Base-by-base conservation (phyloP, 2,888 invertebrate species). In the Philereme vetulata region DNA sequence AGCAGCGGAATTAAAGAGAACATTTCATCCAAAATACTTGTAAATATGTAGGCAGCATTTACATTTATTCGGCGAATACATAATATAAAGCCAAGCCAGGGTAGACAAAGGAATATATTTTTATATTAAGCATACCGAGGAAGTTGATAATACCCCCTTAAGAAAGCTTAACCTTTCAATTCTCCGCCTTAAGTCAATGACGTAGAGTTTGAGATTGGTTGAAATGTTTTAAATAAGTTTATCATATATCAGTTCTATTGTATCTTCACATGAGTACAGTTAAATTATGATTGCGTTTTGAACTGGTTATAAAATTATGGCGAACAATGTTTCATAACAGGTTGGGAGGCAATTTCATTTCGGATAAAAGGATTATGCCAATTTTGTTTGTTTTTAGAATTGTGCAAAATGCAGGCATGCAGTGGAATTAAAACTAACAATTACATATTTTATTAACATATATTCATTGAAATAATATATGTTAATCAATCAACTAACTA, bases 61-160 rank as follows among this genome's bases (percentile, higher is more conserved):
- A 75, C 76, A 81, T 81, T 80, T 78, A 78, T 76, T 74, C 76
- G 66, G 66, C 51, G 77, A 76, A 75, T 72, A 75, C 69, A 68
- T 77, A 75, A 76, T 70, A 66, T 60, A 60, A 44, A 60, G 49
- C 49, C 53, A 21, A 21, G 21, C 21, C 42, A 62, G 55, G 60
- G 66, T 63, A 68, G 63, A 65, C 67, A 68, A 69, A 68, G 62
- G 60, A 69, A 67, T 62, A 64, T 60, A 66, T 65, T 67, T 65
- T 64, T 63, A 62, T 63, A 62, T 64, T 60, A 64, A 56, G 51
- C 64, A 65, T 69, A 58, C 64, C 62, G 48, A 36, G 50, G 33
- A 56, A 65, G 62, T 69, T 65, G 65, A 64, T 69, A 64, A 62
- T 60, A 54, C 38, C 52, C 36, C 48, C 50, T 50, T 11, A 35